These are phyloP conservation scores for Ammodytes dubius DNA, from an alignment of 2,113 vertebrate species.

Conservation along the genomic window DNA sequence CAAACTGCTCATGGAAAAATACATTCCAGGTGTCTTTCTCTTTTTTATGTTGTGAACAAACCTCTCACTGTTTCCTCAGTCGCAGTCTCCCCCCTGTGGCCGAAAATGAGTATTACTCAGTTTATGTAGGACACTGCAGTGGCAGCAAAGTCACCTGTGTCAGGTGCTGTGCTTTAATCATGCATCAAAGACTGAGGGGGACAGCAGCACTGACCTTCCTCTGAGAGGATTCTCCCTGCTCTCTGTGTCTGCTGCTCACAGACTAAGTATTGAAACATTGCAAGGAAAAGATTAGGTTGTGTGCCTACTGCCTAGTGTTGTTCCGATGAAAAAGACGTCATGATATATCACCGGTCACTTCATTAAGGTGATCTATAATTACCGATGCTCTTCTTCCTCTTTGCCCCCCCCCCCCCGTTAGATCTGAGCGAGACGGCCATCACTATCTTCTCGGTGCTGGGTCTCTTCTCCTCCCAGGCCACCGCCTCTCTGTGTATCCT, in stretches of 20 bases:
- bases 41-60: conserved; percentile 7
- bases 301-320: background rate
- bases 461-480: conserved; percentile 91
- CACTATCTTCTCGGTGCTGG: conserved; percentile 90
- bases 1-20: conserved; percentile 48
- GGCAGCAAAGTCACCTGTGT: conserved; percentile 64
- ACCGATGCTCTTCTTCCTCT: background rate
- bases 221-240: background rate
- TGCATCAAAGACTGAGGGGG: conserved; percentile 19
- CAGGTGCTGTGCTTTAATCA: conserved; percentile 48
- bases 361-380: background rate
- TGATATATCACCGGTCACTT: background rate
- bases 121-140: conserved; percentile 75
- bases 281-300: background rate
- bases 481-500: conserved; percentile 89
- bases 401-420: conserved; percentile 53
- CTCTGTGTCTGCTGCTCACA: background rate
- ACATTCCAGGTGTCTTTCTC: conserved; percentile 17
- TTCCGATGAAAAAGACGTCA: conserved; percentile 1
- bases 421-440: conserved; percentile 90
- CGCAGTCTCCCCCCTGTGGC: conserved; percentile 71
- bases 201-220: background rate
- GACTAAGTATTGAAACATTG: background rate
- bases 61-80: background rate
- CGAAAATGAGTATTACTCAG: background rate